These are phyloP conservation scores for Salminus brasiliensis DNA, from an alignment of 2,113 vertebrate genomes.

Conservation along the genomic window DNA sequence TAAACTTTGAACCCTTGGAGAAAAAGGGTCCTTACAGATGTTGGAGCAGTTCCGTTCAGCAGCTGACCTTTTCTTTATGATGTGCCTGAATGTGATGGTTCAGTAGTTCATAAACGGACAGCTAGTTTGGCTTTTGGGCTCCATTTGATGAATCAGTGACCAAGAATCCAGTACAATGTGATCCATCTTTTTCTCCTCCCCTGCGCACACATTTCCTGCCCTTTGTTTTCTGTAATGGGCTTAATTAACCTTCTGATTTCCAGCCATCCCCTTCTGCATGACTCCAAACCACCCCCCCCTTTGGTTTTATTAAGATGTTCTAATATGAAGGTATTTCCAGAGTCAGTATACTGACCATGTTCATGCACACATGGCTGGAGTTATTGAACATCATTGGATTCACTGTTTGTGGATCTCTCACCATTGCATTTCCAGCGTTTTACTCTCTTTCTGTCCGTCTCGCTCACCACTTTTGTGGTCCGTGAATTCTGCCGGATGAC, in stretches of 20 bases:
- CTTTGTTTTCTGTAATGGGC: slow-evolving; percentile 43
- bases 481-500: slow-evolving; percentile 6
- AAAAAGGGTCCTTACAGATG: slow-evolving; percentile 17
- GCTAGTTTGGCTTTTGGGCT: slow-evolving; percentile 32
- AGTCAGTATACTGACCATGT: not conserved
- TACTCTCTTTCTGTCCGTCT: not conserved
- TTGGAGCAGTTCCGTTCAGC: slow-evolving; percentile 10
- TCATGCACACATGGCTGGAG: not conserved
- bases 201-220: slow-evolving; percentile 19
- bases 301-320: not conserved
- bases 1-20: slow-evolving; percentile 48
- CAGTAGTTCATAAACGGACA: slow-evolving; percentile 37
- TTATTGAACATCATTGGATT: not conserved
- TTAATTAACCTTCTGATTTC: slow-evolving; percentile 48
- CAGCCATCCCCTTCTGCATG: slow-evolving; percentile 23
- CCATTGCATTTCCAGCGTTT: slow-evolving; percentile 6
- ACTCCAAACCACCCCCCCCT: not conserved
- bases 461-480: slow-evolving; percentile 21
- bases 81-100: slow-evolving; percentile 46
- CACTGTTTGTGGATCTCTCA: not conserved
- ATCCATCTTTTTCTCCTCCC: slow-evolving; percentile 31
- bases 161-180: slow-evolving; percentile 35
- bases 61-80: slow-evolving; percentile 25
- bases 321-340: not conserved
- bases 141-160: slow-evolving; percentile 42